phyloP scores from a whole-genome alignment of 2,888 invertebrate species.

The Bombylius major region DNA sequence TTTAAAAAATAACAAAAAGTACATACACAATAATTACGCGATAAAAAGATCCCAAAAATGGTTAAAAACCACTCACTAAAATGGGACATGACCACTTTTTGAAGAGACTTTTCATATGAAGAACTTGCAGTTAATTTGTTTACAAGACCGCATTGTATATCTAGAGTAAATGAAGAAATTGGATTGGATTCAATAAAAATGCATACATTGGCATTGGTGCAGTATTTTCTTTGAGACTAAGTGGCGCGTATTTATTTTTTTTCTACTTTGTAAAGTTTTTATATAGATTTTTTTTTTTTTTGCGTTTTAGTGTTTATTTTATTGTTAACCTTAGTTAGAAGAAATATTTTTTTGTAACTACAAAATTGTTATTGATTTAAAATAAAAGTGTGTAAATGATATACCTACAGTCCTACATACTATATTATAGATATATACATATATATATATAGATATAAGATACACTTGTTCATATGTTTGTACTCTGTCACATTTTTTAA shows the following conservation, averaged over 20 bases:
- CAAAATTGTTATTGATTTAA: too few species aligned
- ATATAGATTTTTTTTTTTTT: too few species aligned
- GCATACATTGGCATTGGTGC: background rate
- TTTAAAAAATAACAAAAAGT: conserved; percentile 1
- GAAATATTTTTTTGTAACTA: too few species aligned
- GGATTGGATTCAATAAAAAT: background rate
- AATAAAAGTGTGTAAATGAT: too few species aligned
- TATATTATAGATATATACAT: too few species aligned
- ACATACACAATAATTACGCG: background rate
- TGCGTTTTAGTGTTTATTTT: too few species aligned
- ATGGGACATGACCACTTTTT: conserved; percentile 12
- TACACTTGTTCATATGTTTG: too few species aligned
- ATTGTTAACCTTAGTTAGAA: too few species aligned
- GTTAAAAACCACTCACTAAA: conserved; percentile 12
- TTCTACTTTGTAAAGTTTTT: too few species aligned
- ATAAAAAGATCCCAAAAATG: conserved; percentile 6
- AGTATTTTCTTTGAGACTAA: background rate
- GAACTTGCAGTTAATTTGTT: conserved; percentile 11
- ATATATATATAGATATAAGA: too few species aligned
- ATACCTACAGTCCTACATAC: too few species aligned
- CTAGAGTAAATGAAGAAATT: background rate
- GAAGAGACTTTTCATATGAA: conserved; percentile 4
- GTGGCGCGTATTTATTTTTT: background rate
- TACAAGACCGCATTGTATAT: conserved; percentile 7
- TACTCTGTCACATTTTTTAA: too few species aligned